Percentiles rank a stretch among this genome's conserved stretches.
phyloP scores from a whole-genome alignment of 2,888 invertebrate genomes.

The Agrilus biguttatus region DNA sequence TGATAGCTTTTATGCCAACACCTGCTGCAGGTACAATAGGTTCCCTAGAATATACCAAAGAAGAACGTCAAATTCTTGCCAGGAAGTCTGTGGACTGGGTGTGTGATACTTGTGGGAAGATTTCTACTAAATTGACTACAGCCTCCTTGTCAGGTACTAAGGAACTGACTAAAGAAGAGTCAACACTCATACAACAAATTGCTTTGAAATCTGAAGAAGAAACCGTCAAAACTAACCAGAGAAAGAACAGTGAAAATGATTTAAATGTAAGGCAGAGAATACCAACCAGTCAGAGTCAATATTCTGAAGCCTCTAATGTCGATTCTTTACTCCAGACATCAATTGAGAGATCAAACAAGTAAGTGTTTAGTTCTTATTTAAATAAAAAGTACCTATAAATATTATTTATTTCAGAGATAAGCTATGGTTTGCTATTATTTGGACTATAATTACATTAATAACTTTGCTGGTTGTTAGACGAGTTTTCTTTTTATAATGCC shows the following conservation, averaged over 20 bases:
- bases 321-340: constrained; percentile 19
- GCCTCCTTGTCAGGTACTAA: constrained; percentile 19
- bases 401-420: constrained; percentile 28
- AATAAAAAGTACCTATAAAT: background rate
- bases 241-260: constrained; percentile 15
- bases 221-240: constrained; percentile 16
- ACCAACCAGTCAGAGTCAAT: background rate
- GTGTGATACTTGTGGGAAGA: constrained; percentile 47
- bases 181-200: constrained; percentile 36
- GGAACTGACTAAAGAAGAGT: constrained; percentile 38
- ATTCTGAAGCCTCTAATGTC: constrained; percentile 2
- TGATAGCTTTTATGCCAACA: constrained; percentile 91
- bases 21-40: constrained; percentile 83
- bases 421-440: constrained; percentile 35
- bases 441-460: constrained; percentile 32
- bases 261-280: constrained; percentile 5
- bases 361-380: constrained; percentile 9
- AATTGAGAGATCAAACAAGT: constrained; percentile 26
- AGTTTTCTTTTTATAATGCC: constrained; percentile 31
- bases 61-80: constrained; percentile 68
- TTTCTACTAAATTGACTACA: constrained; percentile 35
- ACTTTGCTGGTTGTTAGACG: constrained; percentile 33
- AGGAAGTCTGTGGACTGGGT: constrained; percentile 53
- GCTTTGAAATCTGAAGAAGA: constrained; percentile 35
- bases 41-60: constrained; percentile 74